Evolutionary conservation across 2,797 vertebrate genomes (phyloP).

Genomic region (Centropyge bicolor): DNA sequence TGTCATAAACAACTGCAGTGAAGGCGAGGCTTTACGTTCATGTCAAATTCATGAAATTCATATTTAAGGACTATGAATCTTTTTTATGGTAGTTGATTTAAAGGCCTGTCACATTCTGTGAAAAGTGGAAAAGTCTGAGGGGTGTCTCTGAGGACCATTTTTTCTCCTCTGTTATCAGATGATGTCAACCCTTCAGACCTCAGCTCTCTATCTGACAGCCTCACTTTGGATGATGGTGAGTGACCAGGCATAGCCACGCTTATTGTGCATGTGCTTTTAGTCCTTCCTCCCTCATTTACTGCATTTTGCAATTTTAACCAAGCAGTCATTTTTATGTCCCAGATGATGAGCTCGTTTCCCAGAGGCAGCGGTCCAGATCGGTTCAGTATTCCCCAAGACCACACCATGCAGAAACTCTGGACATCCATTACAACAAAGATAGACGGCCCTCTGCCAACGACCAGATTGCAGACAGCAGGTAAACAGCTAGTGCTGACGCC

Average conservation of each 20-base stretch:
- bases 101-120: slow-evolving; percentile 11
- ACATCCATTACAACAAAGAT: slow-evolving; percentile 75
- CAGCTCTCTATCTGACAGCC: slow-evolving; percentile 94
- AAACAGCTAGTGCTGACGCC: slow-evolving; percentile 1
- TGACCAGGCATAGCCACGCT: slow-evolving; percentile 11
- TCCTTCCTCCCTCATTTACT: neutral
- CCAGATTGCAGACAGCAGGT: slow-evolving; percentile 81
- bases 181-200: slow-evolving; percentile 92
- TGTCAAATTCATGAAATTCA: neutral
- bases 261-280: neutral
- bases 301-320: slow-evolving; percentile 15
- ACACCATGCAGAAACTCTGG: slow-evolving; percentile 89
- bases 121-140: slow-evolving; percentile 19
- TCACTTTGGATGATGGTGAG: slow-evolving; percentile 93
- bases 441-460: slow-evolving; percentile 71
- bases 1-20: neutral
- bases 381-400: slow-evolving; percentile 92
- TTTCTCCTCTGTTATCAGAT: slow-evolving; percentile 83
- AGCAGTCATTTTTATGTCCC: slow-evolving; percentile 4
- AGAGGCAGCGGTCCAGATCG: slow-evolving; percentile 90
- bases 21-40: neutral
- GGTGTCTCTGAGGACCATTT: slow-evolving; percentile 32
- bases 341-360: slow-evolving; percentile 79
- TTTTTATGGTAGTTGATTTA: neutral
- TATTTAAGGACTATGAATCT: neutral